Conservation (phyloP, 2,888 invertebrate species). For the Aleiodes alternator region DNA sequence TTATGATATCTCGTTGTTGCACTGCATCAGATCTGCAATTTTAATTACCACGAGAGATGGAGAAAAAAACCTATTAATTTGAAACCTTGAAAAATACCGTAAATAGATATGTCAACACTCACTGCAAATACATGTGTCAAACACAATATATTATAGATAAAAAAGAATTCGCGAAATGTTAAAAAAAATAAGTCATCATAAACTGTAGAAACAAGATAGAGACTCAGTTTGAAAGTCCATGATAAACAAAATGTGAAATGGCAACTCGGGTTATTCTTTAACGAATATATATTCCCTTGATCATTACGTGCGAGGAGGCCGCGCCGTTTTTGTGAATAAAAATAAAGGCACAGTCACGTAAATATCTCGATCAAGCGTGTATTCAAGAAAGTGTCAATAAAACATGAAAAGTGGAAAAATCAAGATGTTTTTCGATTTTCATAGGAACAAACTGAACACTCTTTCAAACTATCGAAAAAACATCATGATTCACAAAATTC, state of each 20-base stretch:
- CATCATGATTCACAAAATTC: slow-evolving; percentile 13
- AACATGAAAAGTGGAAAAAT: background rate
- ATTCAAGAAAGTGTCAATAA: background rate
- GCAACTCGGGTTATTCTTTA: too few species aligned
- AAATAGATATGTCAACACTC: background rate
- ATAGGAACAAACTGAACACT: slow-evolving; percentile 2
- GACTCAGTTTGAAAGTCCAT: background rate
- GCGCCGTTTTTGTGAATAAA: background rate
- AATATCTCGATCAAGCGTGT: background rate
- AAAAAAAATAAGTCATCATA: background rate
- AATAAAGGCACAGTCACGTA: background rate
- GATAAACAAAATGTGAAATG: slow-evolving; percentile 13
- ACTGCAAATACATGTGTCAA: background rate
- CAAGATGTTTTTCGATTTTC: background rate
- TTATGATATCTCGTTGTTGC: slow-evolving; percentile 26
- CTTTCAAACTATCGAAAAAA: background rate
- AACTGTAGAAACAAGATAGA: background rate
- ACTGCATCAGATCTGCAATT: slow-evolving; percentile 40
- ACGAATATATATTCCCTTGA: background rate
- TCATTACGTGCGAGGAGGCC: background rate
- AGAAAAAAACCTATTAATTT: background rate
- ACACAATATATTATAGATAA: background rate
- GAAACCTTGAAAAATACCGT: slow-evolving; percentile 8
- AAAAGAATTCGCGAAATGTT: background rate
- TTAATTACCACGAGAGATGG: background rate